Evolutionary conservation across 2,113 vertebrate species (phyloP), one percentile per base, ranked within the genome.

Genomic region (Nothocercus julius): DNA sequence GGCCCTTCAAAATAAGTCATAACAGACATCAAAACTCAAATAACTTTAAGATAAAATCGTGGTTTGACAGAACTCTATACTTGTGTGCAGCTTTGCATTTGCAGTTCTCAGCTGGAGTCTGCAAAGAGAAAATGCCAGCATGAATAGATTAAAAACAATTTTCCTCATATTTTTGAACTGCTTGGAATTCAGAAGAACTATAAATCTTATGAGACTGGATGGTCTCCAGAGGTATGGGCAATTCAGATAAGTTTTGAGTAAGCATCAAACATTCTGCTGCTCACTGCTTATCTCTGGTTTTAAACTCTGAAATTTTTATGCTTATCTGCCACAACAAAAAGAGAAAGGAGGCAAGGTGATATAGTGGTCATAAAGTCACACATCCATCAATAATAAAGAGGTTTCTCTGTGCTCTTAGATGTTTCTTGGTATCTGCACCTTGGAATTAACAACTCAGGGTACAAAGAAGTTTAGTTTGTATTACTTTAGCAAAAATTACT

Each of bases 211-310:
- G n/a, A 51, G 45, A 85, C n/a, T 53, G 62, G 25, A 19, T 47
- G 49, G 74, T 70, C 34, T 89, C 13, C 40, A 74, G 42, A 95
- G 87, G n/a, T 63, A 54, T 51, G 28, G 69, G 44, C 66, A 79
- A 59, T 82, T 88, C 88, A 93, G 90, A 85, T 97, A 93, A 94
- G 73, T 77, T 84, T 79, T 89, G 77, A 92, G 86, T 93, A 92
- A 62, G 76, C 66, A 76, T 88, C 90, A 89, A 47, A 87, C n/a
- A 36, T 73, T 86, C 86, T 75, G 21, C 44, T 81, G 32, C 56
- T 94, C 51, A 18, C 45, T 73, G 45, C 81, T 94, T 92, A 93
- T 82, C 63, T 86, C 62, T 56, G 13, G 8, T 86, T 95, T 90
- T 38, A 82, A 91, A 90, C 53, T 82, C 73, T 72, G 79, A 83